Evolutionary conservation across 2,888 invertebrate species (phyloP).

Genomic region (Cephus pulcher): DNA sequence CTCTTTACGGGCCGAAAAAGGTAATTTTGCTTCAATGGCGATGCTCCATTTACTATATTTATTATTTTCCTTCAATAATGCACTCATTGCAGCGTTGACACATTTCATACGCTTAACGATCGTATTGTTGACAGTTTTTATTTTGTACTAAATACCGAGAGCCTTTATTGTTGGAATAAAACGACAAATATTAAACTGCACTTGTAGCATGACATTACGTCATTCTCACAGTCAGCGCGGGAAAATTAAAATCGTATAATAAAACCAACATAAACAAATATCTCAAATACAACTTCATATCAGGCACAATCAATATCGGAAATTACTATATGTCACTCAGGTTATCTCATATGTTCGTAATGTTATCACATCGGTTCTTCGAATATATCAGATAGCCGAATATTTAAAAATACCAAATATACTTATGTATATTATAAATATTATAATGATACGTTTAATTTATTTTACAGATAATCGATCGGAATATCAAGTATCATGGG

Average conservation of each 20-base stretch:
- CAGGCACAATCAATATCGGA: too few species aligned
- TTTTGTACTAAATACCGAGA: background rate
- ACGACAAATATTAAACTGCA: background rate
- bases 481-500: conserved; percentile 4
- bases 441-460: background rate
- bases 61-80: background rate
- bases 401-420: background rate
- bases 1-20: conserved; percentile 20
- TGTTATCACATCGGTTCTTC: background rate
- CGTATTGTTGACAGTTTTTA: background rate
- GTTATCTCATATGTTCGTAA: background rate
- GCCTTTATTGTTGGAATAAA: background rate
- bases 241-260: background rate
- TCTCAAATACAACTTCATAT: too few species aligned
- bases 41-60: background rate
- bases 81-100: background rate
- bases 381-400: background rate
- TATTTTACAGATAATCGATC: background rate
- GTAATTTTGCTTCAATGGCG: conserved; percentile 5
- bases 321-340: background rate
- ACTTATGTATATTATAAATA: background rate
- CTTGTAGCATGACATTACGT: background rate
- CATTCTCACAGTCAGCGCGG: background rate
- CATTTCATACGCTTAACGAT: background rate
- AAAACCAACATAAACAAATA: background rate